phyloP scores from a whole-genome alignment of 2,888 invertebrate species.

The Trypoxylon attenuatum region DNA sequence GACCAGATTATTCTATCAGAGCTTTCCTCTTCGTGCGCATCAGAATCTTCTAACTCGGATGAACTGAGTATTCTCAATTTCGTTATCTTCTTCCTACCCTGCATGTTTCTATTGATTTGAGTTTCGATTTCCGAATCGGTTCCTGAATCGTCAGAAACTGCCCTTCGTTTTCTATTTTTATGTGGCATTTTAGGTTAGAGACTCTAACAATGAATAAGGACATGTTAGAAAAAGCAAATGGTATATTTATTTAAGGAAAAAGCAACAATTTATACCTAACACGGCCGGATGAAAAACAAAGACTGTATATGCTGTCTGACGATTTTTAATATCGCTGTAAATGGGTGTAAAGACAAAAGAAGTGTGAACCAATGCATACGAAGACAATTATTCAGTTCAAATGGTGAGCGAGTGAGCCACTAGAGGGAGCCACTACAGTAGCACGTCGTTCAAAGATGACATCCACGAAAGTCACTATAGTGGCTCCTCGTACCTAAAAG shows the following conservation, averaged over 20 bases:
- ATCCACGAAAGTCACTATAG: too few species aligned
- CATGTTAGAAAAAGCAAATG: neutral
- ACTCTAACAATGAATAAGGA: conserved; percentile 14
- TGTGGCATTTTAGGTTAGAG: conserved; percentile 3
- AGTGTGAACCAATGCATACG: too few species aligned
- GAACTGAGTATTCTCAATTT: conserved; percentile 24
- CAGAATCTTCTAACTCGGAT: conserved; percentile 19
- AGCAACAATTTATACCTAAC: too few species aligned
- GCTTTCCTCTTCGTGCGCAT: conserved; percentile 2
- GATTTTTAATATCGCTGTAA: too few species aligned
- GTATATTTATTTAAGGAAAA: neutral
- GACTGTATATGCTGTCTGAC: too few species aligned
- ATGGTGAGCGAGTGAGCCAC: too few species aligned
- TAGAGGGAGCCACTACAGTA: too few species aligned
- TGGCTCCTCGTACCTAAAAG: too few species aligned
- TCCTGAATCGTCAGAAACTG: conserved; percentile 20
- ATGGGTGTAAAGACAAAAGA: too few species aligned
- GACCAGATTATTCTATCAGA: conserved; percentile 11
- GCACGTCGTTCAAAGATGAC: too few species aligned
- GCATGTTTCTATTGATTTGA: conserved; percentile 19
- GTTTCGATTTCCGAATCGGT: conserved; percentile 22
- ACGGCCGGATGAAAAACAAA: too few species aligned
- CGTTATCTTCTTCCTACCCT: conserved; percentile 21
- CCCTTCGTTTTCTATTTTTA: conserved; percentile 13
- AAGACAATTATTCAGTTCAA: too few species aligned